These are phyloP conservation scores for Drosophila ambigua DNA, from an alignment of 1,140 invertebrate species.

Conservation along the genomic window DNA sequence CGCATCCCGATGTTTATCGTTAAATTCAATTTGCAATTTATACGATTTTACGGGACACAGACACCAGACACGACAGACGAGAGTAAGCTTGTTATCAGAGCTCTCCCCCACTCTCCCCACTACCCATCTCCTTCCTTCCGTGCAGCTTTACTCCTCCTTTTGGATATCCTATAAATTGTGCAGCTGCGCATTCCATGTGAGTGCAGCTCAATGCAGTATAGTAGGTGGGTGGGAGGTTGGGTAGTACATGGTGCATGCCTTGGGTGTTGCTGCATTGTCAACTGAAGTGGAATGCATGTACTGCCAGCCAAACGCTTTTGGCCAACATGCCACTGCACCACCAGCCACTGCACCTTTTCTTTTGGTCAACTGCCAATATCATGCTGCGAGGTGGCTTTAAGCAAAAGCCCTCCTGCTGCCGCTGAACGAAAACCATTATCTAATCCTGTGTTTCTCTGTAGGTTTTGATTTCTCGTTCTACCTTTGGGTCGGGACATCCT, in stretches of 20 bases:
- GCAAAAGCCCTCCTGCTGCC: conserved; percentile 16
- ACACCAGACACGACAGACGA: conserved; percentile 6
- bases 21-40: conserved; percentile 82
- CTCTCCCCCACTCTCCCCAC: not conserved
- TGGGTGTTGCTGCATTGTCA: conserved; percentile 54
- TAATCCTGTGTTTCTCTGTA: conserved; percentile 28
- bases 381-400: conserved; percentile 56
- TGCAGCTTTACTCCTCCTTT: conserved; percentile 1
- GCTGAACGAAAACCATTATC: conserved; percentile 40
- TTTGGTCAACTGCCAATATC: conserved; percentile 67
- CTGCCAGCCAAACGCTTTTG: conserved; percentile 16
- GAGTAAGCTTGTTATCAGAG: conserved; percentile 62
- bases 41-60: conserved; percentile 67
- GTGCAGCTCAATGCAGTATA: conserved; percentile 57
- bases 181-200: conserved; percentile 74
- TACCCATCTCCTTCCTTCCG: conserved; percentile 6
- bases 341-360: conserved; percentile 19
- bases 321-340: conserved; percentile 29
- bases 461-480: not conserved
- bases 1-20: conserved; percentile 65
- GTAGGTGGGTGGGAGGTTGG: conserved; percentile 21
- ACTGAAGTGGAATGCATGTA: conserved; percentile 62
- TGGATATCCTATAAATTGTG: conserved; percentile 73
- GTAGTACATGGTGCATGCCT: not conserved
- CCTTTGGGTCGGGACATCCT: not conserved